Base-by-base conservation (phyloP, 2,113 vertebrate species). In the Misgurnus mizolepis region DNA sequence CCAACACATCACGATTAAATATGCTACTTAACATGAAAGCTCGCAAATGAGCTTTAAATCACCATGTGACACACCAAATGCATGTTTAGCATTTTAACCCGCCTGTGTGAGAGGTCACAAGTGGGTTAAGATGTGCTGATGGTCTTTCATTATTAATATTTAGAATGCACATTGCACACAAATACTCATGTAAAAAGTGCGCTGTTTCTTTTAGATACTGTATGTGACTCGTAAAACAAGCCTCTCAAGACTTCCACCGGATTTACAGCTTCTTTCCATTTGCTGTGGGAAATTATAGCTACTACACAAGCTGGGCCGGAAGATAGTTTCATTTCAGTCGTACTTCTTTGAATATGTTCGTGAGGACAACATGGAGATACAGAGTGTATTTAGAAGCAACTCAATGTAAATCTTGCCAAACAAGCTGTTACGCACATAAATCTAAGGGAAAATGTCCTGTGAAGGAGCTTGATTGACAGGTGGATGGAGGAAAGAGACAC, bases 351-450 rank as follows among this genome's bases (percentile, higher is more conserved):
- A 49, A 62, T 75, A 62, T 22, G 0, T 34, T 49, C 12, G 39
- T 74, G 58, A 62, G 56, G 56, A 47, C 72, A 61, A 47, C 18
- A 27, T 15, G 12, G 72, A 62, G 45, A 22, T 22, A 8, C 53
- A 27, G 58, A 49, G 47, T 75, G 62, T 49, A 75, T 62, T 75
- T 62, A 62, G 72, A 62, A 62, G 56, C 7, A 47, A 62, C 72
- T 62, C 73, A 39, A 73, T 73, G 60, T 76, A 76, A 76, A 76
- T 76, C 72, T 75, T 75, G 72, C 47, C 58, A 22, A 75, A 62
- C 72, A 62, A 62, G 43, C 27, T 75, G 62, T 62, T 62, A 74
- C 53, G 45, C 55, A 61, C 27, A 62, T 49, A 75, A 62, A 62
- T 75, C 58, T 75, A 8, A n/a, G 4, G 18, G 43, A 34, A 75